Evolutionary conservation across 2,113 vertebrate genomes (phyloP), one percentile per base, ranked within the genome.

Genomic region (Chaetodon auriga): DNA sequence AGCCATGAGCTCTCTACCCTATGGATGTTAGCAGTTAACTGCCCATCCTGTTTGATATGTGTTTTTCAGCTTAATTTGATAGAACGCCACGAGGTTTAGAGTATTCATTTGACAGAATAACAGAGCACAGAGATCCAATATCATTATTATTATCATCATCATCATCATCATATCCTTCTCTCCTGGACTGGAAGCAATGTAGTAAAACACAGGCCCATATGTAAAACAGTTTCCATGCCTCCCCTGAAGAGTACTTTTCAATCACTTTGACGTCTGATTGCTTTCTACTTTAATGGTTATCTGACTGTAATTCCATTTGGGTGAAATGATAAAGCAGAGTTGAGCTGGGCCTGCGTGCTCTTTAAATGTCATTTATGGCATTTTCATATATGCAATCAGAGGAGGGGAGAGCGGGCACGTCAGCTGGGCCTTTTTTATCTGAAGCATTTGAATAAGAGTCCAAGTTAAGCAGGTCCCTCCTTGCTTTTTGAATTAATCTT

Each of bases 91-190:
- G 1, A 73, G 72, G 62, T 75, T 80, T 10, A 16, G 13, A 61
- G 38, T 62, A 70, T 80, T 89, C 68, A 85, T 81, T 83, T 83
- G 72, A 76, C 68, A 81, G 83, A 87, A 87, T 90, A 86, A 87
- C 76, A 78, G 63, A 64, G 51, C 25, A 46, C 46, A 80, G 55
- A 55, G 38, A 79, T 80, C 49, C 63, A 74, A 48, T 75, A 84
- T 80, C 36, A 49, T 82, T 58, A 87, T 82, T 58, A 87, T 71
- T 38, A 80, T 73, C 6, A 78, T 71, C 45, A 58, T 23, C 62
- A 64, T 70, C 15, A 75, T 72, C 55, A 79, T 80, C 46, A 41
- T 63, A 46, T 76, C n/a, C n/a, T 13, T 75, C 78, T 74, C 68
- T 70, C 46, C 75, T 79, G 68, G 75, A 64, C 70, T 10, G 15